Evolutionary conservation across 37 sponge, comb jelly and placozoan genomes (phyloP).

Genomic region (Bolinopsis microptera): DNA sequence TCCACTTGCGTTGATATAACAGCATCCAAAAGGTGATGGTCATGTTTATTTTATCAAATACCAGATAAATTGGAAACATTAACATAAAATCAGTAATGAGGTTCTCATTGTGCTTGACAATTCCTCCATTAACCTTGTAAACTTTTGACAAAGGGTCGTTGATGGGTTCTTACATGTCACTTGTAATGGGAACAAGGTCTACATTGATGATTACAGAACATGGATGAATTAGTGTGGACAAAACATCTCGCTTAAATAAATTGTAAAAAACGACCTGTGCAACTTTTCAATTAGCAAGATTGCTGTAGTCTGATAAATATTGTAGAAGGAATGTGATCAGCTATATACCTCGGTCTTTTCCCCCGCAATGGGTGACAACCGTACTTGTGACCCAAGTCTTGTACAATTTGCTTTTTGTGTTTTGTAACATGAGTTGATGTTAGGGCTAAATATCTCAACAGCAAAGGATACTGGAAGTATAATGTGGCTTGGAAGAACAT

Average conservation of each 20-base stretch:
- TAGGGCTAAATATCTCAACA: background rate
- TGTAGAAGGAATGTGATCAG: constrained; percentile 40
- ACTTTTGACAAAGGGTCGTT: background rate
- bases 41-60: background rate
- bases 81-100: background rate
- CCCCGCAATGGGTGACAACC: constrained; percentile 57
- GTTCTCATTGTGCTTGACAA: background rate
- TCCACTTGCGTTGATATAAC: too few relatives aligned
- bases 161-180: background rate
- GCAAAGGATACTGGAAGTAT: constrained; percentile 33
- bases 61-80: constrained; percentile 13
- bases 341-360: background rate
- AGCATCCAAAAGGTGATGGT: too few relatives aligned
- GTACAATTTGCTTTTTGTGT: background rate
- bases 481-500: constrained; percentile 18
- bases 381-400: background rate
- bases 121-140: background rate
- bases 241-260: constrained; percentile 19
- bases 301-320: background rate
- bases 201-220: background rate
- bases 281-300: background rate
- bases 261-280: background rate
- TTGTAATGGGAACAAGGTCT: background rate
- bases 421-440: background rate
- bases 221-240: background rate